A percentile compares a stretch with the other conserved stretches of the same genome.
Evolutionary conservation across 2,113 vertebrate genomes (phyloP).

Genomic region (Nasalis larvatus): DNA sequence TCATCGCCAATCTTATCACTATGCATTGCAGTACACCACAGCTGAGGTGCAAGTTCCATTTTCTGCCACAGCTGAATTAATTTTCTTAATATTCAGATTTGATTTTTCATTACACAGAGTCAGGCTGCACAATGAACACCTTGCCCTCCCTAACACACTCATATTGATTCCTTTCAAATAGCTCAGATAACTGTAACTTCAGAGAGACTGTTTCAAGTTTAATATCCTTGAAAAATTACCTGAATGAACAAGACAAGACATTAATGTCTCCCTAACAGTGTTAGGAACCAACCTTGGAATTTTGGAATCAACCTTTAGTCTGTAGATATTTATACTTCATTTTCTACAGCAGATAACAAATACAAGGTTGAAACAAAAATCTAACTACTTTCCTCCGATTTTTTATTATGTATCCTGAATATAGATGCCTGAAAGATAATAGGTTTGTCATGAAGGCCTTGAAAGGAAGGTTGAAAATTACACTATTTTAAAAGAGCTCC

Average conservation of each 20-base stretch:
- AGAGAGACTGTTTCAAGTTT: conserved; percentile 51
- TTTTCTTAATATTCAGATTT: conserved; percentile 67
- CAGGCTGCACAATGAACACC: conserved; percentile 6
- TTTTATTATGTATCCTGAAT: not conserved
- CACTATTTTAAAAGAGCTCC: not conserved
- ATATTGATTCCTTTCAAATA: conserved; percentile 40
- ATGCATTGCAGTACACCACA: not conserved
- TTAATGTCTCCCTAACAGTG: conserved; percentile 54
- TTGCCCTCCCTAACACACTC: not conserved
- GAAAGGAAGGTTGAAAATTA: conserved; percentile 34
- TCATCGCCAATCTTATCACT: not conserved
- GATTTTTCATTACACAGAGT: conserved; percentile 67
- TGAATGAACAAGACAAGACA: conserved; percentile 35
- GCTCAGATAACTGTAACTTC: not conserved
- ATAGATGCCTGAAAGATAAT: conserved; percentile 19
- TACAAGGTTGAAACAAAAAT: conserved; percentile 16
- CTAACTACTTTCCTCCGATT: not conserved
- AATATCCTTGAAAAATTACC: conserved; percentile 56
- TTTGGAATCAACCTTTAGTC: conserved; percentile 16
- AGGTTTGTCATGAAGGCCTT: not conserved
- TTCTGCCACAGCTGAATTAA: conserved; percentile 33
- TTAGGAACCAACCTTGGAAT: not conserved
- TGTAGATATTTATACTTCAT: conserved; percentile 48
- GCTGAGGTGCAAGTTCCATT: not conserved
- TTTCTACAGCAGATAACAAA: conserved; percentile 53